These are phyloP conservation scores for Catocala fraxini DNA, from an alignment of 2,888 invertebrate species.

Conservation along the genomic window DNA sequence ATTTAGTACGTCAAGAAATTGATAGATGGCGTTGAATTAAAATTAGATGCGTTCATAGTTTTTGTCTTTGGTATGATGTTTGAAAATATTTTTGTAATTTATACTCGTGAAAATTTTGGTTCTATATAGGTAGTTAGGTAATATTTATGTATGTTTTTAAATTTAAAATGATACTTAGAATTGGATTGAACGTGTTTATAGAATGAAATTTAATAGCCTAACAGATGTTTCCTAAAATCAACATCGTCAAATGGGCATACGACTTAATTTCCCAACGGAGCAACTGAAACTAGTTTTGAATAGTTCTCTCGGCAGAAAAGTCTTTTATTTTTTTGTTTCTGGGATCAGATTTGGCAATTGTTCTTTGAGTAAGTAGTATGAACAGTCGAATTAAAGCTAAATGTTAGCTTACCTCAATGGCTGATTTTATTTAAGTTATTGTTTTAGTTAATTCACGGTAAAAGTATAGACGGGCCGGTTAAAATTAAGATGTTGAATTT, in stretches of 20 bases:
- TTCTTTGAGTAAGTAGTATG: conserved; percentile 7
- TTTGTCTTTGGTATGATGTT: background rate
- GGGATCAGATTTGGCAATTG: conserved; percentile 15
- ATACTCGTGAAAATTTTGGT: too few relatives aligned
- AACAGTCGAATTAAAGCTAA: conserved; percentile 5
- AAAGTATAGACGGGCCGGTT: too few relatives aligned
- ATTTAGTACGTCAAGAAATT: conserved; percentile 13
- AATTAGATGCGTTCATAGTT: background rate
- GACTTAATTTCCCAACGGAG: conserved; percentile 48
- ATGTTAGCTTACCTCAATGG: too few relatives aligned
- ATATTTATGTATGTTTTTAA: background rate
- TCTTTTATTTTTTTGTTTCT: conserved; percentile 23
- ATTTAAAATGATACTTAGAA: background rate
- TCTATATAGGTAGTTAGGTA: too few relatives aligned
- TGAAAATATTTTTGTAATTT: too few relatives aligned
- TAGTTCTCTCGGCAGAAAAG: conserved; percentile 30
- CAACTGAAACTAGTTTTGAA: conserved; percentile 43
- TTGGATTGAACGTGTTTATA: conserved; percentile 4
- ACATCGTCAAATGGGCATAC: conserved; percentile 39
- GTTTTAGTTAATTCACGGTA: too few relatives aligned
- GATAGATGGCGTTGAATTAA: conserved; percentile 20
- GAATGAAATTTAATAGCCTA: conserved; percentile 34
- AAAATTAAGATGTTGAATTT: too few relatives aligned
- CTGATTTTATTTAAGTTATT: too few relatives aligned
- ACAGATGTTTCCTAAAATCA: conserved; percentile 37